Conservation (phyloP, 1,140 invertebrate species). For the Neodiprion lecontei region DNA sequence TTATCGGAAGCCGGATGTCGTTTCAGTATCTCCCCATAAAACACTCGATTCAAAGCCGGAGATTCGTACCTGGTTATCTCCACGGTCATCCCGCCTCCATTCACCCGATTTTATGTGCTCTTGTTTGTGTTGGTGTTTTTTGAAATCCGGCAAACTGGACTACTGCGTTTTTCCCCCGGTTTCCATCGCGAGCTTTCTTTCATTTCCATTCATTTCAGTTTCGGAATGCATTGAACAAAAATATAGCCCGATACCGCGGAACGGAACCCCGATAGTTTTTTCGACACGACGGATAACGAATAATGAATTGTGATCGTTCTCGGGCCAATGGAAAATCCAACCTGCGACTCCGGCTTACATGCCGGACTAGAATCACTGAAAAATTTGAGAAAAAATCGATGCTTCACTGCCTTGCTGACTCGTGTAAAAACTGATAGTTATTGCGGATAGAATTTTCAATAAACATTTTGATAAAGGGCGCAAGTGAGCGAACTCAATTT, state of each 20-base stretch:
- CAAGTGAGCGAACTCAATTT: too few species aligned
- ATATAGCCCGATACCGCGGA: not conserved
- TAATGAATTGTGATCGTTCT: not conserved
- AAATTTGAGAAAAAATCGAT: too few species aligned
- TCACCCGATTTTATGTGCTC: conserved; percentile 11
- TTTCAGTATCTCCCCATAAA: not conserved
- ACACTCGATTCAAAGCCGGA: not conserved
- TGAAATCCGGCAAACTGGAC: conserved; percentile 28
- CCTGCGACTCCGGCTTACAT: too few species aligned
- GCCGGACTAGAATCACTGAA: too few species aligned
- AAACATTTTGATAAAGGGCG: too few species aligned
- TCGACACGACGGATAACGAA: not conserved
- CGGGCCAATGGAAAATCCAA: too few species aligned
- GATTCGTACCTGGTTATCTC: not conserved
- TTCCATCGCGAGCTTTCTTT: conserved; percentile 22
- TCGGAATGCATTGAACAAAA: not conserved
- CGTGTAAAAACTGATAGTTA: too few species aligned
- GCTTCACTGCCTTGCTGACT: too few species aligned
- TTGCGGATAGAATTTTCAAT: too few species aligned
- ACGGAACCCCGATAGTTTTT: not conserved
- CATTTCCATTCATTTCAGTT: not conserved
- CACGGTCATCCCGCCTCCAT: not conserved
- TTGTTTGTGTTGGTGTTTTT: conserved; percentile 34
- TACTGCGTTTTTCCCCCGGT: conserved; percentile 36
- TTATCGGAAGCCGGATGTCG: not conserved